Evolutionary conservation across 1,140 invertebrate genomes (phyloP).

Genomic region (Brachionus asplanchnoidis): DNA sequence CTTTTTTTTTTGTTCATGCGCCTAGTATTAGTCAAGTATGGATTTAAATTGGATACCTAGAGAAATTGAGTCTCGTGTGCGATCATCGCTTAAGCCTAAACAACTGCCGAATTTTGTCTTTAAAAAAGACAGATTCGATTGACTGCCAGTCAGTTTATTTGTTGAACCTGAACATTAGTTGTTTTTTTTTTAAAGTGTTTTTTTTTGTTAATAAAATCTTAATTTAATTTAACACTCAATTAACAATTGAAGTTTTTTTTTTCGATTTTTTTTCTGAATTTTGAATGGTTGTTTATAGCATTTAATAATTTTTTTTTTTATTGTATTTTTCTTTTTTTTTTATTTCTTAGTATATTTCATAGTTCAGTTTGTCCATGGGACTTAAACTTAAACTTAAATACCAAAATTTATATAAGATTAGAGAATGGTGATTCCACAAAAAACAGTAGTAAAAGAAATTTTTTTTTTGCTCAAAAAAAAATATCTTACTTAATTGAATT

Average conservation of each 20-base stretch:
- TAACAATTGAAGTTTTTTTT: neutral
- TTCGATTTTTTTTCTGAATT: too few species aligned
- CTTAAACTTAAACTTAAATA: neutral
- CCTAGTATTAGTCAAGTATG: neutral
- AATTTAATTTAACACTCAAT: neutral
- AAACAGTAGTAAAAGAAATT: too few species aligned
- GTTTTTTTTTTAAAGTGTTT: neutral
- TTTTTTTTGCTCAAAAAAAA: too few species aligned
- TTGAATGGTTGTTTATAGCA: too few species aligned
- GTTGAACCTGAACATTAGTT: neutral
- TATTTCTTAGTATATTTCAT: too few species aligned
- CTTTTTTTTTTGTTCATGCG: neutral
- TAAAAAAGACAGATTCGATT: conserved; percentile 32
- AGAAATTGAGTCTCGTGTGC: neutral
- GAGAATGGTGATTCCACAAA: too few species aligned
- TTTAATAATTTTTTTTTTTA: too few species aligned
- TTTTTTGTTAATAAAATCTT: neutral
- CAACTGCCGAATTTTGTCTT: conserved; percentile 40
- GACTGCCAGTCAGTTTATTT: conserved; percentile 25
- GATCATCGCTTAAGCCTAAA: conserved; percentile 29
- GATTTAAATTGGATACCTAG: neutral
- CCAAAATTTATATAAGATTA: too few species aligned
- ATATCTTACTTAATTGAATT: too few species aligned
- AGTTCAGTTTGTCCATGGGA: too few species aligned
- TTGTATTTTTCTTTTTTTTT: too few species aligned